Percentiles rank a stretch among this genome's conserved stretches.
Evolutionary conservation across 2,797 vertebrate genomes (phyloP).

Genomic region (Glyptemys insculpta): DNA sequence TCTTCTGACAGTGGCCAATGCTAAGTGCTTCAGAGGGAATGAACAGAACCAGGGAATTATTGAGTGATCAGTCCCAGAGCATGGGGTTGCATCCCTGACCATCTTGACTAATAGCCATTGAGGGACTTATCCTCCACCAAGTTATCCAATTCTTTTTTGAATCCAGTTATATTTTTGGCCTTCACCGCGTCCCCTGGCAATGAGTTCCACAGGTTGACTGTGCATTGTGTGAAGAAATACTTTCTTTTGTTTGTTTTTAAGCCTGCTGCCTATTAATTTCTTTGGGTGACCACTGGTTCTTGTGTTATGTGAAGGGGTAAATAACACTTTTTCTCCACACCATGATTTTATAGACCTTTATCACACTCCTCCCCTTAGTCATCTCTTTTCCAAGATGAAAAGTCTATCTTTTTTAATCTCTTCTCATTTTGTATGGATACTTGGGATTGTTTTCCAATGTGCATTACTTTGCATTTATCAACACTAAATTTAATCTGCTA

Average conservation of each 20-base stretch:
- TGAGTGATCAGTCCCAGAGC: background rate
- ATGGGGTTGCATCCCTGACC: background rate
- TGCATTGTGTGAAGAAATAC: background rate
- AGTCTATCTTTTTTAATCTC: background rate
- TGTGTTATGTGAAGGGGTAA: background rate
- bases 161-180: background rate
- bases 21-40: background rate
- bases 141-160: background rate
- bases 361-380: background rate
- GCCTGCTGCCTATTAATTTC: background rate
- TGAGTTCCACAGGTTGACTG: background rate
- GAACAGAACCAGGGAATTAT: background rate
- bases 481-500: background rate
- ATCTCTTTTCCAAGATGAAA: too few relatives aligned
- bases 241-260: too few relatives aligned
- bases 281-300: background rate
- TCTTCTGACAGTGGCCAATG: background rate
- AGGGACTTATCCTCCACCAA: background rate
- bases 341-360: background rate
- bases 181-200: background rate
- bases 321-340: background rate
- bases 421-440: background rate
- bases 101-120: background rate
- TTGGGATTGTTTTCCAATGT: background rate
- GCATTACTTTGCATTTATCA: background rate